These are phyloP conservation scores for Carabus problematicus DNA, from an alignment of 2,888 invertebrate species.

Conservation along the genomic window DNA sequence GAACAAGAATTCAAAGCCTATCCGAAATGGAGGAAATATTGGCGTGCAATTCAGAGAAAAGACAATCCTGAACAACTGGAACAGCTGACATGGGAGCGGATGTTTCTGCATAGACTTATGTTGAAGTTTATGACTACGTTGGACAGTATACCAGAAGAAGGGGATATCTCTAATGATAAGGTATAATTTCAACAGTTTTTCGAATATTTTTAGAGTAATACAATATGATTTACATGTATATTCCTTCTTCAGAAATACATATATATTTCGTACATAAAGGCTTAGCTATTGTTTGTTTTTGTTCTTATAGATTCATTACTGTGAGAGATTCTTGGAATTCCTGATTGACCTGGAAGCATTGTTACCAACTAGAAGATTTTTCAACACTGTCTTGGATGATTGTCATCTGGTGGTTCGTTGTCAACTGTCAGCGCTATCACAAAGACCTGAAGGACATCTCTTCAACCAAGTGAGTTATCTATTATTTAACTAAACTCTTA, in stretches of 20 bases:
- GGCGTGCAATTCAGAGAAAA: slow-evolving; percentile 87
- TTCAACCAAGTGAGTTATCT: slow-evolving; percentile 81
- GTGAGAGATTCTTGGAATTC: slow-evolving; percentile 94
- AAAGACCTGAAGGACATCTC: slow-evolving; percentile 84
- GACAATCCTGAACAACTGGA: slow-evolving; percentile 75
- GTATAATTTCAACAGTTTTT: too few species aligned
- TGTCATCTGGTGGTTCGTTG: slow-evolving; percentile 92
- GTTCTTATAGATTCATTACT: slow-evolving; percentile 71
- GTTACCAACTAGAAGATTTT: slow-evolving; percentile 93
- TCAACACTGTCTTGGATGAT: slow-evolving; percentile 95
- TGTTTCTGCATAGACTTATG: slow-evolving; percentile 85
- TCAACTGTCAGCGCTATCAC: slow-evolving; percentile 77
- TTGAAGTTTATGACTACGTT: slow-evolving; percentile 85
- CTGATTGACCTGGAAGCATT: slow-evolving; percentile 96
- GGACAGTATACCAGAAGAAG: slow-evolving; percentile 74
- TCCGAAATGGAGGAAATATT: slow-evolving; percentile 91
- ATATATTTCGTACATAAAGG: too few species aligned
- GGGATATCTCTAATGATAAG: slow-evolving; percentile 65
- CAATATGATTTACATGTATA: too few species aligned
- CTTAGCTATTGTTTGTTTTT: slow-evolving; percentile 15
- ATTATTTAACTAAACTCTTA: slow-evolving; percentile 1
- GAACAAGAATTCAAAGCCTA: slow-evolving; percentile 86
- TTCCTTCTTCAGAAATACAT: background rate
- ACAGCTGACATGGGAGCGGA: slow-evolving; percentile 82
- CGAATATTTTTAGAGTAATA: too few species aligned